Evolutionary conservation across 2,888 invertebrate genomes (phyloP), one percentile per base, ranked within the genome.

Genomic region (Gortyna flavago): DNA sequence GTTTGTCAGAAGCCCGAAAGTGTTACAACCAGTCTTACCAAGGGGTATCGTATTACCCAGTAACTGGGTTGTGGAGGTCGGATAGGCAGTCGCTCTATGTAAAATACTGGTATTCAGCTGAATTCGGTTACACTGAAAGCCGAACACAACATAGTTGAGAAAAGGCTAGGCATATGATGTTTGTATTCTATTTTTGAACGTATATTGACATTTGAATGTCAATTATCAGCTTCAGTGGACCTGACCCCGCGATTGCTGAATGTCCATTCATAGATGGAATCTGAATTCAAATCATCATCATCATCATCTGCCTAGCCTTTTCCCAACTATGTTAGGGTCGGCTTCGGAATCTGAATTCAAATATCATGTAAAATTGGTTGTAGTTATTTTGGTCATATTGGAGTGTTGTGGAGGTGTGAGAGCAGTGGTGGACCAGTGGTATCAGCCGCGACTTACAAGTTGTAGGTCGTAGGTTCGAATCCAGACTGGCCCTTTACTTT

Each of bases 171-270:
- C 51, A 51, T 21, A 21, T 51, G 51, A 75, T 44, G 44, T 0
- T 64, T 64, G 21, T 48, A 35, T 78, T 77, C n/a, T 65, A 65
- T 48, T 79, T 59, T 48, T 2, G 65, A 79, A n/a, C 7, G n/a
- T 16, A n/a, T 35, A n/a, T 35, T 66, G 21, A 21, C 7, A n/a
- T 51, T 79, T 65, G 16, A 35, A 48, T 51, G n/a, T 59, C 25
- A 54, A 25, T 51, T 51, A 16, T n/a, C 7, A 25, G 18, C n/a
- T 9, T 25, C 32, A 32, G n/a, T 65, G 13, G 5, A 48, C 32
- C n/a, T 62, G 25, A 62, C 25, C 35, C 35, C 21, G 6, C n/a
- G 29, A 38, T 57, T 57, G 3, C 35, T 51, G 25, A 38, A 38
- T n/a, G 41, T 11, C 18, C 6, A 44, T 29, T 61, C n/a, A 29